phyloP scores from a whole-genome alignment of 2,888 invertebrate species.

The Acholoe squamosa region DNA sequence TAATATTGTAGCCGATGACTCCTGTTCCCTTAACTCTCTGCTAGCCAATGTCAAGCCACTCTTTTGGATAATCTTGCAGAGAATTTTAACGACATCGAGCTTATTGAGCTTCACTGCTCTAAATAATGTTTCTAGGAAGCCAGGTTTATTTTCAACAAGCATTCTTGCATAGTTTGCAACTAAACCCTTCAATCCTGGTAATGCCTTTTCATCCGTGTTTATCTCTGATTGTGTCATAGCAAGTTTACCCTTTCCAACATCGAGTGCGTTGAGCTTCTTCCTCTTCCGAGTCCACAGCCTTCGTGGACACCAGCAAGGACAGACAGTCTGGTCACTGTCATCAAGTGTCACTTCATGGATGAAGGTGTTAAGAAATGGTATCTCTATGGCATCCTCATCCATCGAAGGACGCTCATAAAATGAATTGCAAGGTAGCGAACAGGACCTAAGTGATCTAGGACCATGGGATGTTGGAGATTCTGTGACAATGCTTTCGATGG shows the following conservation, averaged over 20 bases:
- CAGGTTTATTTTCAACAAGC: slow-evolving; percentile 67
- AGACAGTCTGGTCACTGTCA: neutral
- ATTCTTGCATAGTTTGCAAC: slow-evolving; percentile 71
- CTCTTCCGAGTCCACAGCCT: slow-evolving; percentile 37
- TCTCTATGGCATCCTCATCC: slow-evolving; percentile 55
- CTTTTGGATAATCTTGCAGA: slow-evolving; percentile 70
- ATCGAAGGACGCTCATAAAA: slow-evolving; percentile 4
- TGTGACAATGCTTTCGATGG: neutral
- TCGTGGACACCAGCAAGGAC: slow-evolving; percentile 34
- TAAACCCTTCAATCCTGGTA: slow-evolving; percentile 67
- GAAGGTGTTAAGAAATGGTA: neutral
- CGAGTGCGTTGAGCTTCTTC: slow-evolving; percentile 17
- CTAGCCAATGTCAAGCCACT: slow-evolving; percentile 67
- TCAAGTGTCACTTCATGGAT: slow-evolving; percentile 45
- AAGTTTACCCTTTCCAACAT: slow-evolving; percentile 60
- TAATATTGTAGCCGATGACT: slow-evolving; percentile 70
- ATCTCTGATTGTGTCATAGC: slow-evolving; percentile 70
- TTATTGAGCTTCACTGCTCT: slow-evolving; percentile 71
- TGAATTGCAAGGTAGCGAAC: slow-evolving; percentile 24
- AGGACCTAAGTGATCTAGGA: neutral
- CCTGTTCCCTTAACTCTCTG: slow-evolving; percentile 69
- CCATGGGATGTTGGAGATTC: neutral
- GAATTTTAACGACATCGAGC: slow-evolving; percentile 68
- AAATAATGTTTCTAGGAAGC: slow-evolving; percentile 71
- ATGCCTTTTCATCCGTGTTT: slow-evolving; percentile 60